A percentile compares a stretch with the other conserved stretches of the same genome.
Evolutionary conservation across 2,113 vertebrate genomes (phyloP).

Genomic region (Accipiter virgatus): DNA sequence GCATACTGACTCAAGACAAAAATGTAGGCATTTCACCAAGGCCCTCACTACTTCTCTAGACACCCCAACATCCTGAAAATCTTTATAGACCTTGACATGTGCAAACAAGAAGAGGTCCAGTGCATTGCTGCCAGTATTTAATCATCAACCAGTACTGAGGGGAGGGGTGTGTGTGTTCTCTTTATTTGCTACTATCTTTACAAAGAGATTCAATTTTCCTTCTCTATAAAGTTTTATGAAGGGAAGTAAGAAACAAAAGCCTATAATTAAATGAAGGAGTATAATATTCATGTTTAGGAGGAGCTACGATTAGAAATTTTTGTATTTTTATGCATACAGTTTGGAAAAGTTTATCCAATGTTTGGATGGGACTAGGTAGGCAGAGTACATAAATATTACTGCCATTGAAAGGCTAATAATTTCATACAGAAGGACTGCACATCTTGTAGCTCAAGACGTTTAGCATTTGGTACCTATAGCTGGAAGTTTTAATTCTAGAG

Average conservation of each 20-base stretch:
- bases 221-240: not conserved
- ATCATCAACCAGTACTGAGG: not conserved
- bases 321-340: not conserved
- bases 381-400: not conserved
- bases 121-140: not conserved
- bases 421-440: not conserved
- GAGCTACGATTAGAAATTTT: not conserved
- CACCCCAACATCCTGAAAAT: not conserved
- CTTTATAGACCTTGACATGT: not conserved
- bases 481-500: not conserved
- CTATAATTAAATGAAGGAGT: not conserved
- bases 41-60: not conserved
- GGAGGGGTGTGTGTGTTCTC: too few relatives aligned
- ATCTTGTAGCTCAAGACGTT: not conserved
- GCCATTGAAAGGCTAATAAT: not conserved
- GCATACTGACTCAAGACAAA: not conserved
- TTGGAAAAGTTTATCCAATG: not conserved
- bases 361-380: not conserved
- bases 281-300: not conserved
- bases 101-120: not conserved
- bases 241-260: not conserved
- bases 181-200: not conserved
- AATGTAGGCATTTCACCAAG: not conserved
- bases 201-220: not conserved
- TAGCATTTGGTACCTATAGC: not conserved